Evolutionary conservation across 2,113 vertebrate species (phyloP), one percentile per base, ranked within the genome.

Genomic region (Trogon melanurus): DNA sequence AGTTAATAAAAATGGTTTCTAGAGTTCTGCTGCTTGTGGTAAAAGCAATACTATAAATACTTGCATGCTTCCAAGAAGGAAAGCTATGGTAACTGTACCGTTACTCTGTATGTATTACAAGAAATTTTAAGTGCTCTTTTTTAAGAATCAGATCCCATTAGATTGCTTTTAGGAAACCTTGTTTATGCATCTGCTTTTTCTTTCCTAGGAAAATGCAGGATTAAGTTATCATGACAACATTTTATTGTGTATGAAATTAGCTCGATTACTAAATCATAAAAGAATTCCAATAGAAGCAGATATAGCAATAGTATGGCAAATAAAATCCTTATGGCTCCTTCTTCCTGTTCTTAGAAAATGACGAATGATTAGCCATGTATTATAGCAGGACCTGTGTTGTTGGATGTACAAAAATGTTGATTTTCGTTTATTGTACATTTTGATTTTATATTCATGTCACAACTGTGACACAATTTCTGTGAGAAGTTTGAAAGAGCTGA

Each of bases 241-340:
- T 93, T 96, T 88, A 96, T 91, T 95, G 89, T 94, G 82, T 79
- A 76, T 74, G 96, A 95, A 95, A 95, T 87, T 73, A 97, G 66
- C 73, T 92, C 0, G 0, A 71, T 95, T 93, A 79, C 85, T 85
- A 54, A 81, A 86, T 81, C 50, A 67, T 41, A 82, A 75, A 94
- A 85, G 89, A 96, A 95, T 90, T 90, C 62, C 41, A 83, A 57
- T 12, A 79, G 78, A 88, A 93, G 85, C 13, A 83, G 51, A 81
- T 95, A 64, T 26, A 95, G 93, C 88, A 96, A 95, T 89, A 82
- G 91, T 62, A 85, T 81, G 65, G 62, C 65, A 97, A 94, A 93
- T 82, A 80, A 95, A 78, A 74, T 93, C 84, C 82, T 82, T 54
- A 86, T 76, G 87, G 26, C 4, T 93, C 26, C 30, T 81, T 91